Evolutionary conservation across 2,113 vertebrate species (phyloP), one percentile per base, ranked within the genome.

Genomic region (Corythoichthys intestinalis): DNA sequence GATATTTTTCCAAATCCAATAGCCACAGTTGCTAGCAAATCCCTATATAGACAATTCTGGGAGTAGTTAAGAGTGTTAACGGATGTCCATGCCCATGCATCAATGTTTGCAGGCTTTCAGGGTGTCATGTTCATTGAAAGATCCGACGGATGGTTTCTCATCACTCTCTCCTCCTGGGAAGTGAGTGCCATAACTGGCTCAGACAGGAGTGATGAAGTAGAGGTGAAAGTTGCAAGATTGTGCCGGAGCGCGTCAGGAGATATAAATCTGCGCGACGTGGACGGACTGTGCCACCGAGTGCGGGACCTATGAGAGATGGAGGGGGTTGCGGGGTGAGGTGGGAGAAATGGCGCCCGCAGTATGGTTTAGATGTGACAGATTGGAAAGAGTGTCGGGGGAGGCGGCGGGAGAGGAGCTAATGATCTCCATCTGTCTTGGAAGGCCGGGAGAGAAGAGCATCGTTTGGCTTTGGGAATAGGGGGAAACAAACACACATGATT

Each of bases 191-290:
- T 83, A 88, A 89, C 87, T 75, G 78, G 79, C 77, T 85, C 78
- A 87, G 89, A 88, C 89, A 88, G 76, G 72, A 80, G 80, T 86
- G 89, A 89, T 87, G 78, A 88, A 89, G 81, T 68, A 84, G 82
- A 84, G 84, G 82, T 87, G 88, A 75, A 88, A 88, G 73, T 89
- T 86, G 84, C 83, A 76, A 76, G 84, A 83, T 83, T 83, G 70
- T 48, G 74, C 72, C n/a, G 65, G 41, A 34, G 56, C 34, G 13
- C 56, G 56, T 58, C 56, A 58, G 12, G 69, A 62, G 75, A 86
- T 88, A 84, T 88, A 79, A 90, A 85, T 88, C 80, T 83, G 74
- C 70, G 48, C 34, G 77, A 65, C 68, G 65, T 47, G 75, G 80
- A 81, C 69, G 76, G 79, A 65, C 69, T n/a, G 61, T 73, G 80